Base-by-base conservation (phyloP, 2,888 invertebrate genomes). In the Oscheius sp. region DNA sequence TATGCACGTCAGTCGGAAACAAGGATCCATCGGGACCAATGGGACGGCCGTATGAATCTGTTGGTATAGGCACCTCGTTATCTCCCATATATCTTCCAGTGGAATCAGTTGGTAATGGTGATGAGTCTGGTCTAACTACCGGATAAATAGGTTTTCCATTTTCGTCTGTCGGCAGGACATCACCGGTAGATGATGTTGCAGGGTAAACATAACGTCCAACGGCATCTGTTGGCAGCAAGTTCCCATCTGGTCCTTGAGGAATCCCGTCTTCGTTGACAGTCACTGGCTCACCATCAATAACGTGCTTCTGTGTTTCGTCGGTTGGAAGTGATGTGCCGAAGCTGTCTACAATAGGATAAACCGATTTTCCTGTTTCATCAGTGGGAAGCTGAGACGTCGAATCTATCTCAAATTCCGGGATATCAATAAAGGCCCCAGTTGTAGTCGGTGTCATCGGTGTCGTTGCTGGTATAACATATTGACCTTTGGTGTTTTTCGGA, bases 381-480 rank as follows among this genome's bases (percentile, higher is more conserved):
- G 59, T 80, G 47, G 76, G 75, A 4, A 68, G 5, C 57, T 53
- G 13, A n/a, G 68, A 66, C 10, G 74, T 73, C 1, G 76, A 29
- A 33, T 76, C 76, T 35, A 77, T 76, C 10, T 77, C 80, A 63
- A n/a, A 68, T 47, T 72, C 33, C 13, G 77, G 78, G 50, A 48
- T 75, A 70, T 72, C 75, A 13, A 80, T 65, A 59, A 71, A 77
- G n/a, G 73, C 50, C 60, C 63, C 53, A 58, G 48, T 72, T 0
- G 78, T 74, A 59, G 79, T 77, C n/a, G 80, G 80, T 2, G 76
- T 63, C 1, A 77, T 58, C 1, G 78, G 79, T 33, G 76, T 70
- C 0, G 50, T 63, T 0, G 71, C 60, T 1, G 79, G 79, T 74
- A 87, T 88, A 7, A 86, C 71, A 81, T 84, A 87, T 55, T 86